These are phyloP conservation scores for Cephus spinipes DNA, from an alignment of 2,888 invertebrate species.

Conservation along the genomic window DNA sequence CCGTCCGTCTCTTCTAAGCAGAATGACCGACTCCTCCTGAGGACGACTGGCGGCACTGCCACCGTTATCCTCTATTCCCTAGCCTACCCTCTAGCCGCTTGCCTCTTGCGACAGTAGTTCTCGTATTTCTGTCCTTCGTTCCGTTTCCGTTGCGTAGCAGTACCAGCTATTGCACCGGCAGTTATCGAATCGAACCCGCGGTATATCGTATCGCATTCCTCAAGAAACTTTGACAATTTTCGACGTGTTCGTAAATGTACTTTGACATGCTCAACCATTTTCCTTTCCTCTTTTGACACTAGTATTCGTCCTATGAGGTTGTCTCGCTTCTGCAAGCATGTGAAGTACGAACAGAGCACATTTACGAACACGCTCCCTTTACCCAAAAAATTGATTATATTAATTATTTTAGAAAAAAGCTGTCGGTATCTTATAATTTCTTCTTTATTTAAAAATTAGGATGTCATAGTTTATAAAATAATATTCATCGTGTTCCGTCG, in stretches of 20 bases:
- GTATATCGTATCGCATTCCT: not conserved
- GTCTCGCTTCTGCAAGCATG: not conserved
- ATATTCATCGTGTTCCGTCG: not conserved
- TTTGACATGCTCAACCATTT: not conserved
- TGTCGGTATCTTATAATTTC: not conserved
- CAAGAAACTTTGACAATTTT: not conserved
- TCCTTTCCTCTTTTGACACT: not conserved
- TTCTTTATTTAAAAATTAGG: not conserved
- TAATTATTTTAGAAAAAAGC: not conserved
- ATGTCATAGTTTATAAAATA: not conserved
- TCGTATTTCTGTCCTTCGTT: not conserved
- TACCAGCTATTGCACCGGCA: not conserved
- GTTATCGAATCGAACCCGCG: not conserved
- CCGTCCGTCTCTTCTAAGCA: not conserved
- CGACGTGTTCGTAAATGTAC: not conserved
- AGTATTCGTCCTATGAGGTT: not conserved
- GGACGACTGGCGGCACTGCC: constrained; percentile 29
- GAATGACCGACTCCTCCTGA: constrained; percentile 23
- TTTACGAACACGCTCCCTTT: not conserved
- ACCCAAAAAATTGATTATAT: not conserved
- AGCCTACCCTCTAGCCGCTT: not conserved
- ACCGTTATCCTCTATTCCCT: not conserved
- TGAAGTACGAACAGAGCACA: not conserved
- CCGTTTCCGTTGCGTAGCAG: not conserved
- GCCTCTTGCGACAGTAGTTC: not conserved